phyloP scores from a whole-genome alignment of 1,140 invertebrate genomes.

The Papilio dardanus region DNA sequence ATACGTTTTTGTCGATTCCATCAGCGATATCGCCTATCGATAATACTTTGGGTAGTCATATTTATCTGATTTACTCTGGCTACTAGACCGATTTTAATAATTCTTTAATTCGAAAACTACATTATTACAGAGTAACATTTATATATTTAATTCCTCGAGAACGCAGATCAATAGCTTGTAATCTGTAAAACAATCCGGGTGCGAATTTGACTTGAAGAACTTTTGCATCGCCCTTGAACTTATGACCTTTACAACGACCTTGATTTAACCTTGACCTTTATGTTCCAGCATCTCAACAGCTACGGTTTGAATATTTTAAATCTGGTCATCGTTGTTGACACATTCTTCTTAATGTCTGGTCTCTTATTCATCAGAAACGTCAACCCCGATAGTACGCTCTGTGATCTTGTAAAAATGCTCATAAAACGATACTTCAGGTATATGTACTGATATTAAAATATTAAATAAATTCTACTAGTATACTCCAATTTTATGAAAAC shows the following conservation, averaged over 20 bases:
- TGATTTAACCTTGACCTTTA: not conserved
- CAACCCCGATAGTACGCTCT: not conserved
- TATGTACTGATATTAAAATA: not conserved
- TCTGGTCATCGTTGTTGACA: not conserved
- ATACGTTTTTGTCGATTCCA: no score
- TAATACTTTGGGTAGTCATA: no score
- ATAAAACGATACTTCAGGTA: slow-evolving; percentile 32
- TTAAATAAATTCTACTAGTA: not conserved
- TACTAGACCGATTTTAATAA: no score
- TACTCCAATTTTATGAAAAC: not conserved
- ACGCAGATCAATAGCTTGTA: no score
- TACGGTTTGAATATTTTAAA: not conserved
- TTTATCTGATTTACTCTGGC: no score
- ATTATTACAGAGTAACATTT: no score
- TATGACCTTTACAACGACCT: not conserved
- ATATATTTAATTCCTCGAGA: no score
- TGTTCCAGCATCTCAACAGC: not conserved
- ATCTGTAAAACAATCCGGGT: no score
- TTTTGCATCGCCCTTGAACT: not conserved
- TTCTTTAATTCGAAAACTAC: no score
- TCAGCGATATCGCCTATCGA: no score
- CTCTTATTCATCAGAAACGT: slow-evolving; percentile 12
- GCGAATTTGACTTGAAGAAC: not conserved
- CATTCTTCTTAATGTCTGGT: slow-evolving; percentile 24
- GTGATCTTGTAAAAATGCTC: not conserved